Base-by-base conservation (phyloP, 2,797 vertebrate species). In the Alosa sapidissima region DNA sequence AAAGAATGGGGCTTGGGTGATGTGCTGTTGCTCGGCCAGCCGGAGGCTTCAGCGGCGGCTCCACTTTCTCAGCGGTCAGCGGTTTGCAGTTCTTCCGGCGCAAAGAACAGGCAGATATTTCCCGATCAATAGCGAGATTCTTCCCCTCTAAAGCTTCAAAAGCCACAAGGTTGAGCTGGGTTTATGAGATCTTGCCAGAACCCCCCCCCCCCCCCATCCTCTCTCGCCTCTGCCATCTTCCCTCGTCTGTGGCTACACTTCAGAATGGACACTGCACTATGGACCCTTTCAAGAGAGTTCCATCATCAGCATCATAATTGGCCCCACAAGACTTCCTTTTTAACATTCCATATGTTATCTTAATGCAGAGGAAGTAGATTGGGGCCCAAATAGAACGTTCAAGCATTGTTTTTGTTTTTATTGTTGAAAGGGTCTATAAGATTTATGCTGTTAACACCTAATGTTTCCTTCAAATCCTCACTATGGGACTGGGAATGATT, bases 71-170 rank as follows among this genome's bases (percentile, higher is more conserved):
- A 81, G 83, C 75, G 86, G 86, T 87, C 89, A 89, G 85, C 87
- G 81, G 78, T 89, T 85, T 89, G 82, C 33, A 45, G 13, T 16
- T 6, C 41, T 47, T 55, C 86, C 52, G 51, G 82, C 84, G 82
- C 81, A 47, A 14, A 78, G 41, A 47, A 78, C 72, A 47, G 72
- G 36, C 72, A 78, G 72, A 78, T 78, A 78, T 82, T 85, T 86
- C 90, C 62, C 58, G 83, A 91, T 91, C 89, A 87, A 88, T 91
- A 88, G 36, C 41, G 16, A 83, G 85, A 84, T 87, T 89, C 81
- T 82, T 86, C 68, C 81, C n/a, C n/a, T 51, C 82, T 75, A 8
- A 83, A 87, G 87, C 58, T 82, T 89, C 85, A 85, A 85, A 88
- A 87, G 81, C 55, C 68, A 85, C 55, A 82, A 87, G 87, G 84